Evolutionary conservation across 30 jellyfish, hydroid and myxozoan species (phyloP).

Genomic region (Hydractinia echinata): DNA sequence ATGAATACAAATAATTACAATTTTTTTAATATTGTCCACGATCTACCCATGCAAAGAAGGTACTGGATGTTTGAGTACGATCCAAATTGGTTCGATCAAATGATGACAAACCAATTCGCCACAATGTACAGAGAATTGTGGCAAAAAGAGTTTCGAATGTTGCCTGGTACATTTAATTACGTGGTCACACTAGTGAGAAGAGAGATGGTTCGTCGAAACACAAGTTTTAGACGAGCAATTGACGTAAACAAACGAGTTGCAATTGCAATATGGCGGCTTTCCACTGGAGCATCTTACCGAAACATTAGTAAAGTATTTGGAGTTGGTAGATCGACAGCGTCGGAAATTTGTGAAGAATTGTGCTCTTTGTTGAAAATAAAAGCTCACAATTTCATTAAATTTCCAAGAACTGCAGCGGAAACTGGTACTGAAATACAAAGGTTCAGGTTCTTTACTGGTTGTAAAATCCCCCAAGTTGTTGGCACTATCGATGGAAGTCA

Average conservation of each 20-base stretch:
- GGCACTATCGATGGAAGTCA: constrained; percentile 61
- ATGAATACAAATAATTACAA: too few relatives aligned
- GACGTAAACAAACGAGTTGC: background rate
- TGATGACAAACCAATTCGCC: too few relatives aligned
- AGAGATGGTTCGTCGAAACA: background rate
- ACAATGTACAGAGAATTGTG: too few relatives aligned
- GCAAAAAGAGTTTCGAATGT: background rate
- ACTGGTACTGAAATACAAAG: constrained; percentile 30
- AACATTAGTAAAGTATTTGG: constrained; percentile 52
- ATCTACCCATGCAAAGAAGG: too few relatives aligned
- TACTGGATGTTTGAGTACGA: too few relatives aligned
- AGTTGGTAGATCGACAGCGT: constrained; percentile 50
- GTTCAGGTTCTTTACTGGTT: constrained; percentile 6
- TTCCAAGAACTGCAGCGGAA: constrained; percentile 42
- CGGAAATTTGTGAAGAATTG: constrained; percentile 18
- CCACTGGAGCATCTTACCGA: constrained; percentile 40
- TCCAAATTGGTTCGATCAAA: too few relatives aligned
- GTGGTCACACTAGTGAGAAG: background rate
- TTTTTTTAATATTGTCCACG: too few relatives aligned
- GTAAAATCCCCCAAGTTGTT: constrained; percentile 48
- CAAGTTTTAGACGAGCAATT: background rate
- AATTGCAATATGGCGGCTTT: constrained; percentile 3
- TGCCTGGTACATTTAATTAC: background rate
- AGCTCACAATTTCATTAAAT: constrained; percentile 28
- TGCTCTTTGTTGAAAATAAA: background rate